Percentiles rank a stretch among this genome's conserved stretches.
These are phyloP conservation scores for Formica exsecta DNA, from an alignment of 1,140 invertebrate genomes.

Conservation along the genomic window DNA sequence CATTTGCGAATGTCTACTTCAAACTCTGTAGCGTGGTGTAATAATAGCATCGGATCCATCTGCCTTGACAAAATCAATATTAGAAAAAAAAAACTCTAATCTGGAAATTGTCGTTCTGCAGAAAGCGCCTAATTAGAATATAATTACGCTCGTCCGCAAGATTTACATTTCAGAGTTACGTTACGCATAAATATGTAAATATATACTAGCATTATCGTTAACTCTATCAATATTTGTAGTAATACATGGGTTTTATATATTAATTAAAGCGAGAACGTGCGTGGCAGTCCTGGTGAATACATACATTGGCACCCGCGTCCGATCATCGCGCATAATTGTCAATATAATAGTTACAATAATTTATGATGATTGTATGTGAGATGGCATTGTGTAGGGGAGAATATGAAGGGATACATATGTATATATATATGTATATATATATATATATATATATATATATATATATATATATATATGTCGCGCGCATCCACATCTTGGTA, in stretches of 20 bases:
- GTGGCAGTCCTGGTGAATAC: neutral
- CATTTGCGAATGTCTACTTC: conserved; percentile 37
- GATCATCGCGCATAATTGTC: conserved; percentile 47
- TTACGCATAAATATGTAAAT: neutral
- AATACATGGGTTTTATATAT: conserved; percentile 32
- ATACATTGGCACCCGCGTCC: neutral
- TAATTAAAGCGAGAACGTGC: conserved; percentile 12
- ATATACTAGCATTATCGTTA: conserved; percentile 21
- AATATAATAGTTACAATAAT: conserved; percentile 62
- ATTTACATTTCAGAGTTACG: conserved; percentile 11
- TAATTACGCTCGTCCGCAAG: neutral
- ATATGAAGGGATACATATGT: neutral
- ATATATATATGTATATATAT: no score
- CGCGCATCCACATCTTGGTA: conserved; percentile 33
- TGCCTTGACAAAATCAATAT: neutral
- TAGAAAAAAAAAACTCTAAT: neutral
- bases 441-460: no score
- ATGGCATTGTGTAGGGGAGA: neutral
- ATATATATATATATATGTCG: neutral
- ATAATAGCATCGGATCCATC: conserved; percentile 22
- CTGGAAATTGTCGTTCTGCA: neutral
- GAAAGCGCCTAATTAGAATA: neutral
- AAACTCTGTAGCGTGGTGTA: neutral
- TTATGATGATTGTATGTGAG: neutral
- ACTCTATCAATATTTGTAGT: conserved; percentile 46